Evolutionary conservation across 1,140 invertebrate species (phyloP).

Genomic region (Plectrocnemia conspersa): DNA sequence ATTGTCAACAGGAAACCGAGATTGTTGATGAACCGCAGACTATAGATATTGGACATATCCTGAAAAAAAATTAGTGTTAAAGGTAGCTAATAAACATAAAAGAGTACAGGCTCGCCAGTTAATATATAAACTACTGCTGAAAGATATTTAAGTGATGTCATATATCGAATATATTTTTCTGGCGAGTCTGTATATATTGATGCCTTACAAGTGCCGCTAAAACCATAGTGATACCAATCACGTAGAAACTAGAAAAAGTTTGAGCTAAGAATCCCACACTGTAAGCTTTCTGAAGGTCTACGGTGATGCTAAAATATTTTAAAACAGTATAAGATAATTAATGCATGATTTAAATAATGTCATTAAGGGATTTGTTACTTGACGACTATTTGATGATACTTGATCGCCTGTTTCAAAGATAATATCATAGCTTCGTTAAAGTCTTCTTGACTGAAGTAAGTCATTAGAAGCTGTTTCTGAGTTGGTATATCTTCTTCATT

Average conservation of each 20-base stretch:
- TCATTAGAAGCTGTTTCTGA: conserved; percentile 14
- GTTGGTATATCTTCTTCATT: not conserved
- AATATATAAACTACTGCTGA: too few relatives aligned
- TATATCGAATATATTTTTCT: not conserved
- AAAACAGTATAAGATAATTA: not conserved
- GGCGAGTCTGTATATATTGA: conserved; percentile 6
- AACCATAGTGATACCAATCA: conserved; percentile 29
- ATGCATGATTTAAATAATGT: too few relatives aligned
- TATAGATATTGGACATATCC: conserved; percentile 29
- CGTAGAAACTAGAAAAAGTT: conserved; percentile 32
- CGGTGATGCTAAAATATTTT: conserved; percentile 31
- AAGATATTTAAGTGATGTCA: not conserved
- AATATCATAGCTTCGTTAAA: conserved; percentile 20
- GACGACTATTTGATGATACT: conserved; percentile 28
- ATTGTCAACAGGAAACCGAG: conserved; percentile 28
- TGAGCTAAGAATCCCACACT: conserved; percentile 23
- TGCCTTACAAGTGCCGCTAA: conserved; percentile 25
- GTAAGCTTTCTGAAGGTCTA: conserved; percentile 26
- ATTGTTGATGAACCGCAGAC: conserved; percentile 26
- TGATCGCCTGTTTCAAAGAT: conserved; percentile 25
- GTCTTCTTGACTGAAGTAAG: conserved; percentile 25
- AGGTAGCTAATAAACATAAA: too few relatives aligned
- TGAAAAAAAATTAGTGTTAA: conserved; percentile 23
- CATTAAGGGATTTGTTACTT: conserved; percentile 17
- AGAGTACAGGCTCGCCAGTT: too few relatives aligned